These are phyloP conservation scores for Motacilla tschutschensis DNA, from an alignment of 2,113 vertebrate genomes.

Conservation along the genomic window DNA sequence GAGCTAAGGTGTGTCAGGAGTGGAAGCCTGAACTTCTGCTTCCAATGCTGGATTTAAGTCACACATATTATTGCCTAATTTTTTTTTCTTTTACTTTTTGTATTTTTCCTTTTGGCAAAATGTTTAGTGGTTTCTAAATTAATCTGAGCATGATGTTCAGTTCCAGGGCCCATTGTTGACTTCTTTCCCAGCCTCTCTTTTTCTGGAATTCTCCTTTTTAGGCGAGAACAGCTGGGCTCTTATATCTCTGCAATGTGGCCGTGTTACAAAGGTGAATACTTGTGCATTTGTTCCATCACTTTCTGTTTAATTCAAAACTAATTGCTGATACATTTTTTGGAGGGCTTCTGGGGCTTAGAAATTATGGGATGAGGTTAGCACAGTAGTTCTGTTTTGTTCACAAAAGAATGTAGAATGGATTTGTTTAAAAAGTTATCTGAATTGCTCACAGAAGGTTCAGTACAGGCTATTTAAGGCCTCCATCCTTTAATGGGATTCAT, in stretches of 20 bases:
- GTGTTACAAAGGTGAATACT: slow-evolving; percentile 65
- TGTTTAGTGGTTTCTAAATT: slow-evolving; percentile 62
- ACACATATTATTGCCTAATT: slow-evolving; percentile 6
- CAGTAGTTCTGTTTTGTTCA: slow-evolving; percentile 55
- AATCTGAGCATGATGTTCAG: slow-evolving; percentile 64
- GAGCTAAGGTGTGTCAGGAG: slow-evolving; percentile 19
- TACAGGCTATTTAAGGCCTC: slow-evolving; percentile 44
- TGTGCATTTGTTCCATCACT: slow-evolving; percentile 63
- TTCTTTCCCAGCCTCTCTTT: slow-evolving; percentile 62
- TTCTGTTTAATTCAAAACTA: slow-evolving; percentile 73
- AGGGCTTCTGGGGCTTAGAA: slow-evolving; percentile 55
- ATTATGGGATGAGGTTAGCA: slow-evolving; percentile 59
- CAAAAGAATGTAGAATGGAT: slow-evolving; percentile 36
- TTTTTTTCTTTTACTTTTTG: not conserved
- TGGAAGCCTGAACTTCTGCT: slow-evolving; percentile 42
- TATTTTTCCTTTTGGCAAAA: slow-evolving; percentile 30
- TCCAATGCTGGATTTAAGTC: slow-evolving; percentile 30
- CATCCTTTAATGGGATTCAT: slow-evolving; percentile 43
- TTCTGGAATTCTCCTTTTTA: slow-evolving; percentile 57
- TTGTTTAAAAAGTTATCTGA: slow-evolving; percentile 42
- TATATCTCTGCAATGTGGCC: slow-evolving; percentile 54
- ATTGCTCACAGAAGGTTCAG: slow-evolving; percentile 39
- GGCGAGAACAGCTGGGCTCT: slow-evolving; percentile 63
- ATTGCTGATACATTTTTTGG: slow-evolving; percentile 67
- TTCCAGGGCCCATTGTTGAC: slow-evolving; percentile 63